Percentiles rank a stretch among this genome's conserved stretches.
phyloP scores from a whole-genome alignment of 2,888 invertebrate species.

The Lapara coniferarum region DNA sequence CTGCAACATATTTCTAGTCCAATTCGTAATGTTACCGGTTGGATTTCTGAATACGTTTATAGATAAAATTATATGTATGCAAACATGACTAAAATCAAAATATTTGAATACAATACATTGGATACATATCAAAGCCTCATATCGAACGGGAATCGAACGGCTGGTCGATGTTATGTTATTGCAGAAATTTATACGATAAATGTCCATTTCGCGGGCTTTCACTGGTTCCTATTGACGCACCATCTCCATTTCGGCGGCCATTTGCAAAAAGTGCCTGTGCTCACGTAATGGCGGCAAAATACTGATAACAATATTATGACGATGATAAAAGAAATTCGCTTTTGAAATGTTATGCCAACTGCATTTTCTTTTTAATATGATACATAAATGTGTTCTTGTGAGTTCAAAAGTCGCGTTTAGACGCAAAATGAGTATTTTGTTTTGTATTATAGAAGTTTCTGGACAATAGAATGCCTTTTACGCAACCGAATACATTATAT shows the following conservation, averaged over 20 bases:
- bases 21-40: background rate
- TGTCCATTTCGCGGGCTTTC: conserved; percentile 33
- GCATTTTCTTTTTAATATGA: background rate
- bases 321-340: background rate
- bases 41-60: background rate
- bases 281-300: conserved; percentile 21
- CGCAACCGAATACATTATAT: too few relatives aligned
- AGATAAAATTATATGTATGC: background rate
- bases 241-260: conserved; percentile 21
- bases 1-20: background rate
- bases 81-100: background rate
- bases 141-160: conserved; percentile 22
- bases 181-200: conserved; percentile 30
- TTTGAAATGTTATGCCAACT: background rate
- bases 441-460: too few relatives aligned
- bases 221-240: conserved; percentile 28
- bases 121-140: conserved; percentile 8
- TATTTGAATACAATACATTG: conserved; percentile 23
- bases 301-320: conserved; percentile 15
- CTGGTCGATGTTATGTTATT: conserved; percentile 28
- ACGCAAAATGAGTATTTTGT: too few relatives aligned
- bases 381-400: too few relatives aligned
- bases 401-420: too few relatives aligned
- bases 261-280: conserved; percentile 21
- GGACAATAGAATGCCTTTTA: too few relatives aligned